phyloP scores from a whole-genome alignment of 1,140 invertebrate species.

The Pseudobourletiella spinata region DNA sequence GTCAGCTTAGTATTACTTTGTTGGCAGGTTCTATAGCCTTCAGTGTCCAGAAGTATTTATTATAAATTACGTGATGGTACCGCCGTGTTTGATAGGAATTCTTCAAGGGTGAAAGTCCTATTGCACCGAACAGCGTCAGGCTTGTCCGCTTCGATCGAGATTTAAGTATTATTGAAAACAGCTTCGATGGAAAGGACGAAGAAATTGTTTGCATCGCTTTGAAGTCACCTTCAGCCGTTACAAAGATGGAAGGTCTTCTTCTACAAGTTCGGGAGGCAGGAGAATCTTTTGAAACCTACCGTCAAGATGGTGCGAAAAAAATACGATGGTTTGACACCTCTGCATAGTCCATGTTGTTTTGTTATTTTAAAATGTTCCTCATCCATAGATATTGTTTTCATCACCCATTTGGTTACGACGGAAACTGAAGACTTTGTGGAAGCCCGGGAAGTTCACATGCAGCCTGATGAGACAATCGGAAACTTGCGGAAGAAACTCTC shows the following conservation, averaged over 20 bases:
- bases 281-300: conserved; percentile 55
- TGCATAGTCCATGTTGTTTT: neutral
- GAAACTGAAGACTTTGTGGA: neutral
- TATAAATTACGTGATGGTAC: conserved; percentile 1
- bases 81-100: conserved; percentile 43
- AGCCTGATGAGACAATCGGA: neutral
- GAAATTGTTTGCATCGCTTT: conserved; percentile 49
- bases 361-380: neutral
- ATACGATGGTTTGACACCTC: neutral
- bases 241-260: conserved; percentile 52
- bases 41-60: too few relatives aligned
- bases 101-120: conserved; percentile 47
- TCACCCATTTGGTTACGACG: neutral
- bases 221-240: conserved; percentile 43
- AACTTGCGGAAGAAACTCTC: neutral
- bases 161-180: conserved; percentile 58
- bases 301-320: conserved; percentile 47
- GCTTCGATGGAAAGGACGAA: conserved; percentile 53
- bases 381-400: conserved; percentile 10
- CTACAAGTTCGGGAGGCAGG: conserved; percentile 58
- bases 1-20: too few relatives aligned
- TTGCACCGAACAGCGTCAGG: conserved; percentile 57
- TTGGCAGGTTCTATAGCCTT: too few relatives aligned
- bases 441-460: neutral
- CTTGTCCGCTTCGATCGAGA: conserved; percentile 62